These are phyloP conservation scores for Channa striata DNA, from an alignment of 2,797 vertebrate genomes.

Conservation along the genomic window DNA sequence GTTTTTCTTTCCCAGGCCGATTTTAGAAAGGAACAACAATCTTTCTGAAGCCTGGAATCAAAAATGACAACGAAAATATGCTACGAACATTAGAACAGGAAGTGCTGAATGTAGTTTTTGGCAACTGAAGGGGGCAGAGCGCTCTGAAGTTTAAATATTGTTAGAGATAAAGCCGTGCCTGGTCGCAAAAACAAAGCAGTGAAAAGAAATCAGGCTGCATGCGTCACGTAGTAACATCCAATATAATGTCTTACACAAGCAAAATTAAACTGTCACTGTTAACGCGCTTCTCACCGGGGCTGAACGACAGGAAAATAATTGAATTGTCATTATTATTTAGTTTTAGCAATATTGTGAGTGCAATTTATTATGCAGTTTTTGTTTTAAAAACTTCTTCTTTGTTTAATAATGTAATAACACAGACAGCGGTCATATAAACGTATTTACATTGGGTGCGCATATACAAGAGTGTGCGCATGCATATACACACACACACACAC, in stretches of 20 bases:
- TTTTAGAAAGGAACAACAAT: neutral
- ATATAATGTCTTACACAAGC: neutral
- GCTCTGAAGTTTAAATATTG: neutral
- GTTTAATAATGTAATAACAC: too few relatives aligned
- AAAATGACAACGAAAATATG: neutral
- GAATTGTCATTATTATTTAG: neutral
- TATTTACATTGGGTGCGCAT: too few relatives aligned
- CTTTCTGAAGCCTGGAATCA: neutral
- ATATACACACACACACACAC: too few relatives aligned
- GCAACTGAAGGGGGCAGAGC: neutral
- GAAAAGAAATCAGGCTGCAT: neutral
- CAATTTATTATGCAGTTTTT: too few relatives aligned
- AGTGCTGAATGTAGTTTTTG: neutral
- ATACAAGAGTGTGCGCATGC: too few relatives aligned
- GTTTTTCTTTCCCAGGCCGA: constrained; percentile 5
- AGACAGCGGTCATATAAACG: too few relatives aligned
- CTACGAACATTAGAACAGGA: neutral
- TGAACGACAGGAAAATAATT: too few relatives aligned
- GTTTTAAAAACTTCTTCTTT: too few relatives aligned
- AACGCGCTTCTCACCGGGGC: neutral
- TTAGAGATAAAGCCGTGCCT: neutral
- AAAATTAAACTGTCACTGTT: neutral
- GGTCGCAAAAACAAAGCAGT: neutral
- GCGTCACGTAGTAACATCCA: neutral
- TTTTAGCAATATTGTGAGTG: neutral